Evolutionary conservation across 2,888 invertebrate species (phyloP).

Genomic region (Aethes cnicana): DNA sequence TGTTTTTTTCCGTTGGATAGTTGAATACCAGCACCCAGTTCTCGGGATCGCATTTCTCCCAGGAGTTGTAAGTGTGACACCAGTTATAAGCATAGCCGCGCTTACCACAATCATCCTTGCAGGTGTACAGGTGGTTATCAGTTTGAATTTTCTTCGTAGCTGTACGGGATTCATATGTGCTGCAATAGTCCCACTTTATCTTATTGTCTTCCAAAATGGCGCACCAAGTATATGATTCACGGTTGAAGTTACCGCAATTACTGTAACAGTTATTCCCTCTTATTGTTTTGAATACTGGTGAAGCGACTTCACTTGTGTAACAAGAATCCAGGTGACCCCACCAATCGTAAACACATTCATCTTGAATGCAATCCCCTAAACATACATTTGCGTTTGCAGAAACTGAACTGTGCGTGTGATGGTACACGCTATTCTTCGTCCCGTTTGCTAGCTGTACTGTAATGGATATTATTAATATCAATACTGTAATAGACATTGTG

Average conservation of each 20-base stretch:
- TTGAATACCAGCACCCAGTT: slow-evolving; percentile 19
- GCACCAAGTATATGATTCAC: slow-evolving; percentile 14
- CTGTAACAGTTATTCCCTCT: slow-evolving; percentile 15
- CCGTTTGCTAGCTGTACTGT: not conserved
- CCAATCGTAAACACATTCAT: slow-evolving; percentile 13
- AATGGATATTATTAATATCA: not conserved
- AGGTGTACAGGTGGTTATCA: slow-evolving; percentile 15
- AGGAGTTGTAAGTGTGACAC: slow-evolving; percentile 4
- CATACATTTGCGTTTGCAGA: not conserved
- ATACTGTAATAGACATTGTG: not conserved
- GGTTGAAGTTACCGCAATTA: slow-evolving; percentile 15
- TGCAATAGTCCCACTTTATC: slow-evolving; percentile 15
- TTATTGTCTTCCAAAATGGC: slow-evolving; percentile 7
- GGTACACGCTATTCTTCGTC: not conserved
- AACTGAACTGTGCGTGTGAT: not conserved
- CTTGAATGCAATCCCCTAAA: not conserved
- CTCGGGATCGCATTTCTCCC: slow-evolving; percentile 26
- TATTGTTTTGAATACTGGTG: slow-evolving; percentile 18
- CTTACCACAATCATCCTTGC: slow-evolving; percentile 15
- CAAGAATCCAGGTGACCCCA: slow-evolving; percentile 1
- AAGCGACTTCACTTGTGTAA: not conserved
- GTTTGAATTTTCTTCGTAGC: slow-evolving; percentile 13
- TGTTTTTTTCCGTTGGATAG: slow-evolving; percentile 16
- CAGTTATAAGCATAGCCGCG: not conserved
- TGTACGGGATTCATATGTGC: slow-evolving; percentile 3